phyloP scores from a whole-genome alignment of 2,888 invertebrate species.

The Hydraecia micacea region DNA sequence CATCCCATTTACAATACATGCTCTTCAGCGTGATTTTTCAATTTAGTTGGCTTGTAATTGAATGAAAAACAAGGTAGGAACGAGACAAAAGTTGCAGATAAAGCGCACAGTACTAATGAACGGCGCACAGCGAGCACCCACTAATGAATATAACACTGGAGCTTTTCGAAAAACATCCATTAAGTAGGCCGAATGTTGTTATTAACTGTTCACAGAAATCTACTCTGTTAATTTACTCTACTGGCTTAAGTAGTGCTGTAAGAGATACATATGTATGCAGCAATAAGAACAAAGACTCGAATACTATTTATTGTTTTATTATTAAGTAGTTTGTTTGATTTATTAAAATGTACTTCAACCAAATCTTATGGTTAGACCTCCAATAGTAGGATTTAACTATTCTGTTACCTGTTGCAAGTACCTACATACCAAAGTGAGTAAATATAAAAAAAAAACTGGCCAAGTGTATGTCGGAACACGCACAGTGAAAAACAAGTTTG shows the following conservation, averaged over 20 bases:
- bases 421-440: neutral
- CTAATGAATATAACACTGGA: constrained; percentile 84
- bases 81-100: constrained; percentile 76
- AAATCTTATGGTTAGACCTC: neutral
- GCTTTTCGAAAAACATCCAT: constrained; percentile 78
- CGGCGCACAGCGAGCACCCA: constrained; percentile 72
- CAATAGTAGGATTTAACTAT: neutral
- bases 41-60: constrained; percentile 78
- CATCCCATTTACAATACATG: constrained; percentile 57
- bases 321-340: neutral
- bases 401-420: neutral
- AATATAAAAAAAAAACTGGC: too few relatives aligned
- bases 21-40: constrained; percentile 73
- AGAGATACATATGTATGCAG: neutral
- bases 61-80: constrained; percentile 78
- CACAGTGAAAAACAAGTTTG: neutral
- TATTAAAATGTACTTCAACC: neutral
- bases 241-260: constrained; percentile 3
- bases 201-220: constrained; percentile 67
- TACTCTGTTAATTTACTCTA: constrained; percentile 36
- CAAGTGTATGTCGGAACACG: neutral
- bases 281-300: neutral
- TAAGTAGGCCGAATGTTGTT: constrained; percentile 77
- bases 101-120: constrained; percentile 83
- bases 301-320: neutral